phyloP scores from a whole-genome alignment of 2,113 vertebrate species.

The Pongo pygmaeus region DNA sequence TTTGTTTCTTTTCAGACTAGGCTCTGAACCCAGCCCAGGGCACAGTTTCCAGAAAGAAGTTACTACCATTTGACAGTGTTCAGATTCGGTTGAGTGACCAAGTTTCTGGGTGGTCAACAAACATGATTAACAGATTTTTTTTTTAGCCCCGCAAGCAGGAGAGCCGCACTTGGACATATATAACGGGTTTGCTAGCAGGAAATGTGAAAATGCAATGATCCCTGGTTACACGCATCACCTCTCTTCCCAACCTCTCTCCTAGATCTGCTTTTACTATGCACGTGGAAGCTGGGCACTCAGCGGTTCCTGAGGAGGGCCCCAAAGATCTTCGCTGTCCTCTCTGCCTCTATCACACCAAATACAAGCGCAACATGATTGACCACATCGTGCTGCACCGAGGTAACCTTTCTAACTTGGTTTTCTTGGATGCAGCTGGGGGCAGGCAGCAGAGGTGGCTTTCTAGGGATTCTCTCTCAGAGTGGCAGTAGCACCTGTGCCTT shows the following conservation, averaged over 20 bases:
- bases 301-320: slow-evolving; percentile 89
- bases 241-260: slow-evolving; percentile 57
- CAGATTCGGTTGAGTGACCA: not conserved
- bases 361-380: slow-evolving; percentile 99
- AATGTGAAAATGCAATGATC: too few relatives aligned
- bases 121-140: accelerated
- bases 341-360: slow-evolving; percentile 99
- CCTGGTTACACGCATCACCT: not conserved
- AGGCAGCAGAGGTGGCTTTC: accelerated
- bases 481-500: not conserved
- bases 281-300: slow-evolving; percentile 94
- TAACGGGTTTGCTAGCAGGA: not conserved
- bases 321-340: slow-evolving; percentile 98
- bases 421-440: not conserved
- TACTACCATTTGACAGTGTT: accelerated
- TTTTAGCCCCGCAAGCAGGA: not conserved
- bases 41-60: not conserved
- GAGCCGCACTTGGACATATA: not conserved
- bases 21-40: not conserved
- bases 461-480: not conserved
- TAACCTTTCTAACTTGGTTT: slow-evolving; percentile 69
- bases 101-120: not conserved
- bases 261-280: slow-evolving; percentile 98
- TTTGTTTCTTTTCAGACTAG: not conserved
- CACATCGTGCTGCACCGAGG: slow-evolving; percentile 98